A percentile compares a stretch with the other conserved stretches of the same genome.
These are phyloP conservation scores for Tetramorium alpestre DNA, from an alignment of 1,140 invertebrate genomes.

Conservation along the genomic window DNA sequence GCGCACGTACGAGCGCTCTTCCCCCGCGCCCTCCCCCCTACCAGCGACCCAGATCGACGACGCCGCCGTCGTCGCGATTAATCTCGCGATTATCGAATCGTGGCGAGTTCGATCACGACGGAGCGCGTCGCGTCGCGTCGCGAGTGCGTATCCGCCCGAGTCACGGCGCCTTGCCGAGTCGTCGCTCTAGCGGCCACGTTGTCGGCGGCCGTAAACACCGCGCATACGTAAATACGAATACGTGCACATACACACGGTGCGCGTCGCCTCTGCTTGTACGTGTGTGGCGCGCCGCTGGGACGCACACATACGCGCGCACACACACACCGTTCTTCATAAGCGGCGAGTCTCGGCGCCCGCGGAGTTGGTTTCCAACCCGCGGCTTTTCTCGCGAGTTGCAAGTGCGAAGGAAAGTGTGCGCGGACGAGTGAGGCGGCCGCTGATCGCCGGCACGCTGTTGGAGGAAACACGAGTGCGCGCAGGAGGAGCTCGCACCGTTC, in stretches of 20 bases:
- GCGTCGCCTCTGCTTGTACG: slow-evolving; percentile 29
- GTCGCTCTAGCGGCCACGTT: slow-evolving; percentile 42
- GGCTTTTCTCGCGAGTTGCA: background rate
- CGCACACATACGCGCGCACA: too few species aligned
- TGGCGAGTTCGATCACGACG: background rate
- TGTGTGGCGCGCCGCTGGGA: slow-evolving; percentile 59
- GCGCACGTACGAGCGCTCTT: background rate
- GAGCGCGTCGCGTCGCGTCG: background rate
- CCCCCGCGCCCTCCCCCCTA: too few species aligned
- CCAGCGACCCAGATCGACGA: background rate
- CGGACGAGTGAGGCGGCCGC: background rate
- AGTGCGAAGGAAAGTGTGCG: background rate
- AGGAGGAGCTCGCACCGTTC: background rate
- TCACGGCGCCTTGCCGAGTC: slow-evolving; percentile 2
- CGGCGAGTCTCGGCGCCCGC: slow-evolving; percentile 16
- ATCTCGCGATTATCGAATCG: background rate
- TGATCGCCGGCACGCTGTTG: background rate
- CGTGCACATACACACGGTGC: slow-evolving; percentile 16
- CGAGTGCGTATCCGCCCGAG: slow-evolving; percentile 23
- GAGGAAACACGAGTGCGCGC: background rate
- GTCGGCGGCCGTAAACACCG: slow-evolving; percentile 75
- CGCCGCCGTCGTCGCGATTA: background rate
- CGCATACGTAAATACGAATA: slow-evolving; percentile 37
- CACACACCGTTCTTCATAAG: background rate
- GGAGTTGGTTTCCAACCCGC: background rate